Evolutionary conservation across 2,113 vertebrate species (phyloP).

Genomic region (Isichthys henryi): DNA sequence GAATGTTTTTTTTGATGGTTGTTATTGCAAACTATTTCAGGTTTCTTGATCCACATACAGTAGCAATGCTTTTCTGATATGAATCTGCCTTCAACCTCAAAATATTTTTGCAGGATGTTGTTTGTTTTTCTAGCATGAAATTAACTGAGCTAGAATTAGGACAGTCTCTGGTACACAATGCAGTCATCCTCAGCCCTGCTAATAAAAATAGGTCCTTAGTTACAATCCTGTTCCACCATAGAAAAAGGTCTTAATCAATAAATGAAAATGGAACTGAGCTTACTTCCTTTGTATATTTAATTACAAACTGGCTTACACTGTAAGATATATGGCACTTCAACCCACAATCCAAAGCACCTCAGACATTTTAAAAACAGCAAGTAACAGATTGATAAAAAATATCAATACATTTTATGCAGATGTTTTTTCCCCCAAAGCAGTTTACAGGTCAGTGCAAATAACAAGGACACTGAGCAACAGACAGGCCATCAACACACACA

Average conservation of each 20-base stretch:
- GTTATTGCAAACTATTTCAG: not conserved
- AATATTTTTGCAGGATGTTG: not conserved
- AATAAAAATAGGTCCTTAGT: constrained; percentile 9
- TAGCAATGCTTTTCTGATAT: not conserved
- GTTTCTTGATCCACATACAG: not conserved
- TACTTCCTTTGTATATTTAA: not conserved
- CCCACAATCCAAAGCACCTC: not conserved
- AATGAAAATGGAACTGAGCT: not conserved
- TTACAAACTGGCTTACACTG: not conserved
- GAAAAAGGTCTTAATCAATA: not conserved
- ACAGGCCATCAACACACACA: not conserved
- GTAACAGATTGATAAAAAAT: not conserved
- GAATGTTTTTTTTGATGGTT: not conserved
- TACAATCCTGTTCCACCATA: constrained; percentile 10
- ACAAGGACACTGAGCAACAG: not conserved
- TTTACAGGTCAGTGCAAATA: not conserved
- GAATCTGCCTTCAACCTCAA: not conserved
- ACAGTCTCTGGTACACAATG: not conserved
- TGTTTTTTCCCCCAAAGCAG: not conserved
- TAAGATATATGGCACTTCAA: not conserved
- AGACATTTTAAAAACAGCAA: not conserved
- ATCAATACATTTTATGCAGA: not conserved
- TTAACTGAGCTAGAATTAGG: constrained; percentile 1
- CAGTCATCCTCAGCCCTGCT: not conserved
- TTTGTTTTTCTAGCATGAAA: constrained; percentile 10